Evolutionary conservation across 1,140 invertebrate species (phyloP), one percentile per base, ranked within the genome.

Genomic region (Drosophila sechellia): DNA sequence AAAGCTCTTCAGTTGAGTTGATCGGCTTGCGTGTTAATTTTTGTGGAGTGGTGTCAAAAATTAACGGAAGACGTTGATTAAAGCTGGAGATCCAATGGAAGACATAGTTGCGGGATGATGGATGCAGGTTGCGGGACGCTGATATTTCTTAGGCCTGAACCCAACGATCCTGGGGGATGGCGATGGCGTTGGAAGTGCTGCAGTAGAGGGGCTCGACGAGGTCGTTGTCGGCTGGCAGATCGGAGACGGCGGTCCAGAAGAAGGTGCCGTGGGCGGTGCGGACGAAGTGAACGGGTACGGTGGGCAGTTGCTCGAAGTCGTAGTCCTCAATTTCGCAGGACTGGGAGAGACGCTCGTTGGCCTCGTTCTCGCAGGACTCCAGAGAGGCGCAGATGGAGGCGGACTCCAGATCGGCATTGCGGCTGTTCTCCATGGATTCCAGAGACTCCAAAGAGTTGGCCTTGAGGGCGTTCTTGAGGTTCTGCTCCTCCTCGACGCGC

Each of bases 231-330:
- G 93, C 91, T 39, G 90, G 90, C 54, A 92, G 54, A 53, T 90
- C 81, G 56, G 81, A 87, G 72, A 92, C 84, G 31, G 94, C 94
- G n/a, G 93, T 94, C 93, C 93, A 94, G 90, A 94, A 94, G 91
- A 94, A 94, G 45, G 93, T 94, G 27, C 93, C 93, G 22, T 93
- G 93, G 54, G 93, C 93, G n/a, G 93, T 94, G 84, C 92, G 92
- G 48, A 93, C 93, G 77, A 94, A 94, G 81, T 94, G 93, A 17
- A 94, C 93, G 17, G 93, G 93, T n/a, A 92, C 90, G 49, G 79
- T 87, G 49, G 78, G 85, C 79, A 94, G 93, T 74, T 94, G 94
- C 69, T 85, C 87, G 45, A 77, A 61, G 17, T 90, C 87, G 60
- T 90, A 90, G 81, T 92, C 90, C 63, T 92, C 90, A 40, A 91